Percentiles rank a stretch among this genome's conserved stretches.
phyloP scores from a whole-genome alignment of 2,113 vertebrate genomes.

The Salminus brasiliensis region DNA sequence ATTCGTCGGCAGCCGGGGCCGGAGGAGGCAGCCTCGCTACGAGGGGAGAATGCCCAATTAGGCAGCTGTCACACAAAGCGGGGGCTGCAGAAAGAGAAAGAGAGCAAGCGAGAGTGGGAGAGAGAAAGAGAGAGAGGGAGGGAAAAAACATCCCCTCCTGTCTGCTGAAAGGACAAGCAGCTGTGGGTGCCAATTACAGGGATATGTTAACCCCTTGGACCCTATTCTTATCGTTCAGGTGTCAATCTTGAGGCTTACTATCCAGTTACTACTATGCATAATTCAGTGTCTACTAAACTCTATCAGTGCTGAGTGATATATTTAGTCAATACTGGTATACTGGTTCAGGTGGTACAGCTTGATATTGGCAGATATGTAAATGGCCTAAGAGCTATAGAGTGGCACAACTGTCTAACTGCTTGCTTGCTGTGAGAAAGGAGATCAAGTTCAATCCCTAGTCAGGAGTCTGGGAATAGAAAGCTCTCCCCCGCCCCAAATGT shows the following conservation, averaged over 20 bases:
- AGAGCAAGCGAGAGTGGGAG: background rate
- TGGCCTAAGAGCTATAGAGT: too few species aligned
- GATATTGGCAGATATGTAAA: background rate
- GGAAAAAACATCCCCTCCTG: conserved; percentile 65
- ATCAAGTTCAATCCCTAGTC: too few species aligned
- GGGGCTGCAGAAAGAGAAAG: conserved; percentile 77
- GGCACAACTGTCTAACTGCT: too few species aligned
- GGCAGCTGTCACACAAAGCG: conserved; percentile 95
- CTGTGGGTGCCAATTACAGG: conserved; percentile 90
- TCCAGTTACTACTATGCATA: background rate
- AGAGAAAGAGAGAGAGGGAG: background rate
- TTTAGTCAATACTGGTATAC: background rate
- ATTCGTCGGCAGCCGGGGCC: conserved; percentile 88
- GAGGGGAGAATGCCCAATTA: conserved; percentile 93
- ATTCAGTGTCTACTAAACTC: background rate
- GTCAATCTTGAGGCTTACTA: background rate
- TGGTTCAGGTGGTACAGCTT: background rate
- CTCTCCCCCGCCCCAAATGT: too few species aligned
- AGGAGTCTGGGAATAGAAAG: too few species aligned
- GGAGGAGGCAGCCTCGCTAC: conserved; percentile 85
- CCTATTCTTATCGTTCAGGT: background rate
- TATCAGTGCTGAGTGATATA: too few species aligned
- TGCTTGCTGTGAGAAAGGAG: too few species aligned
- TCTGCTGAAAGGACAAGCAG: conserved; percentile 88
- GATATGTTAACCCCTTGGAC: conserved; percentile 87